A percentile compares a stretch with the other conserved stretches of the same genome.
Conservation (phyloP, 1,140 invertebrate genomes). For the Leptinotarsa undecemlineata region DNA sequence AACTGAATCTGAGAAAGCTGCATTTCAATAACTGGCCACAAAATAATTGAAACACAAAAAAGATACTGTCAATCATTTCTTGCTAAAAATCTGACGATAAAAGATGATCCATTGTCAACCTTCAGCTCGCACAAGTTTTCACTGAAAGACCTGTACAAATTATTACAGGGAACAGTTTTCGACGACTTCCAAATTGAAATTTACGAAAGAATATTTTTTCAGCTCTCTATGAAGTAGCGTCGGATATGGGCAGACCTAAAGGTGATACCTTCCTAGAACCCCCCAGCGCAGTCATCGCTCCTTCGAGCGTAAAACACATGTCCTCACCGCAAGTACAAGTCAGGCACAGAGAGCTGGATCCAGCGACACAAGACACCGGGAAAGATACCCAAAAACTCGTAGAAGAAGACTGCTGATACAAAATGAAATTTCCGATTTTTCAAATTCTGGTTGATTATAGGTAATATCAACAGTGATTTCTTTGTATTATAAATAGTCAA, state of each 20-base stretch:
- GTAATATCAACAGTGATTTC: conserved; percentile 13
- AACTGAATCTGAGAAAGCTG: too few relatives aligned
- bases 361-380: conserved; percentile 80
- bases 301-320: conserved; percentile 78
- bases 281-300: conserved; percentile 73
- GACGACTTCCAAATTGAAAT: not conserved
- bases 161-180: not conserved
- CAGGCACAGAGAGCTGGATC: conserved; percentile 78
- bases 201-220: conserved; percentile 33
- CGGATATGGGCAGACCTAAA: conserved; percentile 71
- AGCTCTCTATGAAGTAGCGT: conserved; percentile 78
- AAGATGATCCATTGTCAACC: not conserved
- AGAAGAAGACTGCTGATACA: conserved; percentile 72
- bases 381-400: conserved; percentile 90
- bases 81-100: too few relatives aligned
- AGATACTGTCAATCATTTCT: too few relatives aligned
- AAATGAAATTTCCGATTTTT: conserved; percentile 31
- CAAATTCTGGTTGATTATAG: conserved; percentile 14
- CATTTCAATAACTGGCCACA: too few relatives aligned
- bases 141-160: too few relatives aligned
- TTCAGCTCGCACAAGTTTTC: too few relatives aligned
- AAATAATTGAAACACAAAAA: too few relatives aligned
- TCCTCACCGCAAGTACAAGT: conserved; percentile 74
- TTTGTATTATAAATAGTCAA: conserved; percentile 22
- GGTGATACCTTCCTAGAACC: conserved; percentile 60